Base-by-base conservation (phyloP, 2,113 vertebrate genomes). In the Elgaria multicarinata region DNA sequence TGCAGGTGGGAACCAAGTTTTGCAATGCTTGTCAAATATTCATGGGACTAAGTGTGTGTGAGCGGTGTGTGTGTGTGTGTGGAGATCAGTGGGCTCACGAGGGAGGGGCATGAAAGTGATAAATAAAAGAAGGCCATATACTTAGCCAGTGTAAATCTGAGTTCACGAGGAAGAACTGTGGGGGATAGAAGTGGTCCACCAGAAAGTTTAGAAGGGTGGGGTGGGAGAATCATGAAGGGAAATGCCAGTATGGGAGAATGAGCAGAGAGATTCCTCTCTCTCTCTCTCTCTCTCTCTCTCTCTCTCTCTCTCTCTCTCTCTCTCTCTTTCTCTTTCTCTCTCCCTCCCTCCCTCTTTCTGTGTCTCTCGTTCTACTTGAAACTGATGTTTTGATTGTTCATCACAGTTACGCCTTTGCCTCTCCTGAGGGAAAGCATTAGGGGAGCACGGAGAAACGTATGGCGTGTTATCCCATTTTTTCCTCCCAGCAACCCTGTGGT, bases 11-110 rank as follows among this genome's bases (percentile, higher is more conserved):
- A 92, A 8, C 87, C 9, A 14, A 90, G 85, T 95, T 91, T 91
- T 93, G 93, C 92, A 96, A 83, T 82, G 88, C 93, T 92, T 95
- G 93, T 93, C 90, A 95, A 88, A 85, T 91, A 64, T 80, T 79
- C 76, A 86, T 0, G 0, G 84, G 89, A 74, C 92, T 87, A 90
- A 50, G 80, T 83, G 94, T 2, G 42, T 20, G 16, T 8, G 26
- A 7, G 13, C 46, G 87, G 91, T 8, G 46, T n/a, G 80, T 83
- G 94, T 2, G 42, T 20, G 16, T 8, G 26, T 4, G 13, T 46
- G 87, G 91, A 79, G 80, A 91, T 69, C 93, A 0, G 66, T 87
- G 71, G 75, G 90, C 13, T 66, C 24, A 7, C 3, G 36, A 33
- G 39, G 44, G 64, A 46, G 0, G 85, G 83, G 87, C 82, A 93